These are phyloP conservation scores for Colinus virginianus DNA, from an alignment of 2,113 vertebrate species.

Conservation along the genomic window DNA sequence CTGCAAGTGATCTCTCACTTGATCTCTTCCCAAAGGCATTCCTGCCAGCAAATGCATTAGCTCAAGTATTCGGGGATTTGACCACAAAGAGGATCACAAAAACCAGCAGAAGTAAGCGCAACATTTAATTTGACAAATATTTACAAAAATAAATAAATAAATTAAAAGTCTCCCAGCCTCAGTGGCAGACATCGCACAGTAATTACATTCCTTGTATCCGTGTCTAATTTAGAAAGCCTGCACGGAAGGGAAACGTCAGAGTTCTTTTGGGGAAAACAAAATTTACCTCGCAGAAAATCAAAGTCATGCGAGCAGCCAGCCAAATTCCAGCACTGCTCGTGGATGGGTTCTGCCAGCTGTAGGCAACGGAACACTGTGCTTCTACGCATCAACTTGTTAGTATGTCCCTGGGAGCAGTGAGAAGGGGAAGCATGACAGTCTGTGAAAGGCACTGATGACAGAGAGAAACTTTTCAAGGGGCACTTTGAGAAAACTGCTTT, in stretches of 20 bases:
- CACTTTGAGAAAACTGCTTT: background rate
- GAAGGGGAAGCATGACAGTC: background rate
- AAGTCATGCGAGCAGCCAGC: background rate
- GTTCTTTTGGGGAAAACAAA: background rate
- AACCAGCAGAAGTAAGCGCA: background rate
- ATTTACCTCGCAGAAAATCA: conserved; percentile 5
- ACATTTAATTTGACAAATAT: conserved; percentile 29
- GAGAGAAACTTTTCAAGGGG: background rate
- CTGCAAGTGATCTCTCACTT: background rate
- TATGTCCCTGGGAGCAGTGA: background rate
- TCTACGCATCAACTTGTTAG: background rate
- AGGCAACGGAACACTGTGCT: background rate
- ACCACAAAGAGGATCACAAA: background rate
- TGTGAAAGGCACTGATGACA: background rate
- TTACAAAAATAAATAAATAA: background rate
- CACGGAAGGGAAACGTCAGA: background rate
- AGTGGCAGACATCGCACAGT: background rate
- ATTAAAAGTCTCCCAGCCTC: background rate
- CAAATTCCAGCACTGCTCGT: background rate
- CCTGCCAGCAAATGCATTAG: background rate
- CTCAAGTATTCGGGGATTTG: background rate
- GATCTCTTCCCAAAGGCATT: background rate
- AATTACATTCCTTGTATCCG: background rate
- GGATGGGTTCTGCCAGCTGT: background rate
- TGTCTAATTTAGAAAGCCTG: background rate